Conservation (phyloP, 2,113 vertebrate genomes). For the Pteropus alecto region DNA sequence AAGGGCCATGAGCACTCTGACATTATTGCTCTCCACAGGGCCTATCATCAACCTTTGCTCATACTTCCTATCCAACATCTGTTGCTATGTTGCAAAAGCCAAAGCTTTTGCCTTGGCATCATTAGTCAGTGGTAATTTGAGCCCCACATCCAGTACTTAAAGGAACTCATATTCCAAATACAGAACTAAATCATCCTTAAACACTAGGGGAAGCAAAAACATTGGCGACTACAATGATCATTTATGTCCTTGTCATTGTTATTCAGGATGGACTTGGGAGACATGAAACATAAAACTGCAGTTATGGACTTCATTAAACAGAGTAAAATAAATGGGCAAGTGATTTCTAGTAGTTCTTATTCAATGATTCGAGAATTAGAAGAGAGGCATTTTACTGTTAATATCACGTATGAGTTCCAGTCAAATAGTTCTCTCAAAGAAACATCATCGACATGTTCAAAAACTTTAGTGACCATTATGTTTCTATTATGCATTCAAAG, state of each 20-base stretch:
- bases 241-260: background rate
- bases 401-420: background rate
- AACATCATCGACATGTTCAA: background rate
- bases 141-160: constrained; percentile 78
- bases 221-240: background rate
- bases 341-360: background rate
- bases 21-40: constrained; percentile 84
- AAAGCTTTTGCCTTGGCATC: constrained; percentile 83
- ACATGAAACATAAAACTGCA: background rate
- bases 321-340: background rate
- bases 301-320: background rate
- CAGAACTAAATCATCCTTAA: constrained; percentile 53
- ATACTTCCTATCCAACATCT: constrained; percentile 81
- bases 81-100: constrained; percentile 80
- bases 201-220: constrained; percentile 50
- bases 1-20: constrained; percentile 76
- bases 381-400: background rate
- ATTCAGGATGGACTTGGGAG: background rate
- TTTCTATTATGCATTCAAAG: background rate
- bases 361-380: background rate
- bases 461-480: background rate
- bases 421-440: background rate
- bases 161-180: constrained; percentile 79
- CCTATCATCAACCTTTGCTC: constrained; percentile 79
- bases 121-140: constrained; percentile 83